Base-by-base conservation (phyloP, 2,797 vertebrate genomes). In the Picus viridis region DNA sequence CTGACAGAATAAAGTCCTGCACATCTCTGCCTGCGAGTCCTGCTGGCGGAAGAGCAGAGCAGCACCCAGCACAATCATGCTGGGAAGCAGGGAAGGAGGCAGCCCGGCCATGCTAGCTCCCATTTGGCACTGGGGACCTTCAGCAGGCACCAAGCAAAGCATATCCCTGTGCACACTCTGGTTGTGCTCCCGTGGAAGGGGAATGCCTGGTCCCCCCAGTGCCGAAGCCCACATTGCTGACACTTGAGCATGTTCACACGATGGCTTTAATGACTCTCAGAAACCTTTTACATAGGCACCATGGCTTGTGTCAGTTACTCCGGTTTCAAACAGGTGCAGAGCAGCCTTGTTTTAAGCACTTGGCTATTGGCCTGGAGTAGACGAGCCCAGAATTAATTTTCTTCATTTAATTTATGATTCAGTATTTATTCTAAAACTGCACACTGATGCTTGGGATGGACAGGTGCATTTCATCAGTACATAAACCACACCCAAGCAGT, bases 141-240 rank as follows among this genome's bases (percentile, higher is more conserved):
- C 68, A 16, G 56, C 68, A 16, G 56, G 30, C 5, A 13, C 30
- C 64, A 65, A 8, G n/a, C 17, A 47, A 72, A 34, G 56, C 53
- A 61, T 76, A 77, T 30, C 16, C 64, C 43, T 17, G 22, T 1
- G 34, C 63, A 56, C n/a, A 0, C n/a, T 20, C 41, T 3, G 1
- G 64, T 5, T 0, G 0, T 12, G 20, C 5, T 77, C 32, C 36
- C 30, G 7, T 1, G 1, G 24, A 47, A 51, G 10, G 19, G 36
- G 34, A 74, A 13, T 75, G 32, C 59, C 36, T 12, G 76, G 4
- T 11, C n/a, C 34, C 20, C 16, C 17, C 2, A 3, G 4, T 10
- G 14, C 67, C 2, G 0, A 51, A 30, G 16, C 58, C 14, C n/a
- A 29, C 67, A 19, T 5, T 1, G 1, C 17, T 0, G 1, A 13